Conservation (phyloP, 2,888 invertebrate species). For the Clostera curtula region DNA sequence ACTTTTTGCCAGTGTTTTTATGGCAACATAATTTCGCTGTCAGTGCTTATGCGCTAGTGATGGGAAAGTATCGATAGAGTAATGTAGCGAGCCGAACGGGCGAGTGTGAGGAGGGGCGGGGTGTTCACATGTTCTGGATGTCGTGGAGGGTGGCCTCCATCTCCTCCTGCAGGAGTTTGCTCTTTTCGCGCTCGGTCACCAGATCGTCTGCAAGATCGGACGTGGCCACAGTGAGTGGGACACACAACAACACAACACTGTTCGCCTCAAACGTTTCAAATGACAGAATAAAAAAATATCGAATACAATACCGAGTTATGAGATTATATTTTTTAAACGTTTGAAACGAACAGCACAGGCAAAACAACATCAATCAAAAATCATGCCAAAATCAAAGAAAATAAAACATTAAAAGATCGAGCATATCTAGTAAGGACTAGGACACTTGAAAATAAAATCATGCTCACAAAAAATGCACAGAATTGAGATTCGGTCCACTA, state of each 20-base stretch:
- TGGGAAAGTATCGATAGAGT: slow-evolving; percentile 13
- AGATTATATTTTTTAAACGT: too few species aligned
- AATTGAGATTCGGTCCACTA: slow-evolving; percentile 16
- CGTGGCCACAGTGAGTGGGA: slow-evolving; percentile 64
- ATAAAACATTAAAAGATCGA: slow-evolving; percentile 50
- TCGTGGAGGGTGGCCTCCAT: slow-evolving; percentile 99
- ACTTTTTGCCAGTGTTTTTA: too few species aligned
- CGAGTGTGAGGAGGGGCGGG: slow-evolving; percentile 31
- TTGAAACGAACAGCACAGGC: slow-evolving; percentile 43
- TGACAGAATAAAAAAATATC: too few species aligned
- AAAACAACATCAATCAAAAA: slow-evolving; percentile 58
- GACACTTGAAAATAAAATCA: slow-evolving; percentile 54
- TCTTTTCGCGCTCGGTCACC: slow-evolving; percentile 94
- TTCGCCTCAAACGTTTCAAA: slow-evolving; percentile 28
- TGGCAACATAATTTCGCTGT: slow-evolving; percentile 18
- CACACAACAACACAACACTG: slow-evolving; percentile 48
- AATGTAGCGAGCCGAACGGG: slow-evolving; percentile 24
- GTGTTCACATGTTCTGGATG: slow-evolving; percentile 97
- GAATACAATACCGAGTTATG: too few species aligned
- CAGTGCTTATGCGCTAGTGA: slow-evolving; percentile 20
- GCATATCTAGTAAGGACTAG: slow-evolving; percentile 60
- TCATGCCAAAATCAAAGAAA: slow-evolving; percentile 50
- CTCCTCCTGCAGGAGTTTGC: slow-evolving; percentile 97
- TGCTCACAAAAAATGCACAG: slow-evolving; percentile 45
- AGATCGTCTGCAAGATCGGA: slow-evolving; percentile 90